Evolutionary conservation across 2,888 invertebrate species (phyloP).

Genomic region (Ophraella communa): DNA sequence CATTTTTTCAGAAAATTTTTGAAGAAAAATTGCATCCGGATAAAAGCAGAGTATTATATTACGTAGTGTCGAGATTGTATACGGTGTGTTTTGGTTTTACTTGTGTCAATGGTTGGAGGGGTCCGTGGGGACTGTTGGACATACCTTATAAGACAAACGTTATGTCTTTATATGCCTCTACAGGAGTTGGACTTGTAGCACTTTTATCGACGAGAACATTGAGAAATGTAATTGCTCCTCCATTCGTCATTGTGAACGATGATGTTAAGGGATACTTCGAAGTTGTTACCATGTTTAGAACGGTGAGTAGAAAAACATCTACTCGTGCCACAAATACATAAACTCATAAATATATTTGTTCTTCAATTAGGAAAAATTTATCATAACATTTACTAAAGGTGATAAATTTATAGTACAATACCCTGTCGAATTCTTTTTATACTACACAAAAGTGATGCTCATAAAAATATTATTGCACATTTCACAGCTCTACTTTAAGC

Average conservation of each 20-base stretch:
- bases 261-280: constrained; percentile 80
- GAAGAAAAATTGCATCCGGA: constrained; percentile 70
- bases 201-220: constrained; percentile 74
- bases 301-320: constrained; percentile 66
- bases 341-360: too few relatives aligned
- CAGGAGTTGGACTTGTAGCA: constrained; percentile 70
- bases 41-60: constrained; percentile 71
- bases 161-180: constrained; percentile 67
- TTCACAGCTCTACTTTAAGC: too few relatives aligned
- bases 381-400: too few relatives aligned
- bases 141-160: constrained; percentile 69
- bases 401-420: too few relatives aligned
- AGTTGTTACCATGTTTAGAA: constrained; percentile 84
- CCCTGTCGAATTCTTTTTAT: too few relatives aligned
- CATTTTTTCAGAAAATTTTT: constrained; percentile 70
- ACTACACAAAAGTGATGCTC: too few relatives aligned
- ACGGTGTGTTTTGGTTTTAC: constrained; percentile 78
- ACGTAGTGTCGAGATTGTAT: constrained; percentile 74
- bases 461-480: too few relatives aligned
- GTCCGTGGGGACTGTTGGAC: constrained; percentile 81
- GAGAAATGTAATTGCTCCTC: constrained; percentile 82
- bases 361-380: too few relatives aligned
- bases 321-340: too few relatives aligned
- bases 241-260: constrained; percentile 80
- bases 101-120: constrained; percentile 89